phyloP scores from a whole-genome alignment of 2,113 vertebrate species.

The Gavialis gangeticus region DNA sequence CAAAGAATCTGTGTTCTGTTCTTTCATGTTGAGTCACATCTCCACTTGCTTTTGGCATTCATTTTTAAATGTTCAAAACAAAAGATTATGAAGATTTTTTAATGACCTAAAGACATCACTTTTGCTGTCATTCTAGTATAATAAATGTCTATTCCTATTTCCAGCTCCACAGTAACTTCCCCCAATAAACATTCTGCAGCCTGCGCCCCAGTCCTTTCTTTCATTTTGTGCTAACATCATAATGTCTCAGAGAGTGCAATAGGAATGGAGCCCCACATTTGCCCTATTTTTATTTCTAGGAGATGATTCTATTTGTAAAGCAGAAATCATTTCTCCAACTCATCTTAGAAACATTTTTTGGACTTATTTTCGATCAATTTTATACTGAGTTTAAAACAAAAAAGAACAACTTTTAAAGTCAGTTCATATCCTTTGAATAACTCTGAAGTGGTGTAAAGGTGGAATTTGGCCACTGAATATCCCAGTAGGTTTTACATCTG shows the following conservation, averaged over 20 bases:
- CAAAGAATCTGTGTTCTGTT: conserved; percentile 33
- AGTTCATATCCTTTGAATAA: not conserved
- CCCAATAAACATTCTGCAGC: not conserved
- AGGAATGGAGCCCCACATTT: not conserved
- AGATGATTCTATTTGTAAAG: not conserved
- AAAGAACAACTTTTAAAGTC: not conserved
- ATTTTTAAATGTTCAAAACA: too few species aligned
- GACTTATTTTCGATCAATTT: not conserved
- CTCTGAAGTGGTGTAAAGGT: not conserved
- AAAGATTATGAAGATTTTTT: too few species aligned
- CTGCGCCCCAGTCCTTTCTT: not conserved
- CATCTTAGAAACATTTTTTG: not conserved
- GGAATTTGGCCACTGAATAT: not conserved
- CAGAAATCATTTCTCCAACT: not conserved
- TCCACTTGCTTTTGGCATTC: not conserved
- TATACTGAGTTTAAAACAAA: not conserved
- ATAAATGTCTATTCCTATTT: not conserved
- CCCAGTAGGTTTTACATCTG: not conserved
- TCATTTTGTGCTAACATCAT: not conserved
- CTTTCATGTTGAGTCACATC: not conserved
- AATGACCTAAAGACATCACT: not conserved
- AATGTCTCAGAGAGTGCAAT: not conserved
- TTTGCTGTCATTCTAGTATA: not conserved
- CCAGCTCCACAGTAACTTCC: not conserved
- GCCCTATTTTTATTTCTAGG: not conserved